Conservation (phyloP, 37 sponge, comb jelly and placozoan genomes). For the Spongilla lacustris region DNA sequence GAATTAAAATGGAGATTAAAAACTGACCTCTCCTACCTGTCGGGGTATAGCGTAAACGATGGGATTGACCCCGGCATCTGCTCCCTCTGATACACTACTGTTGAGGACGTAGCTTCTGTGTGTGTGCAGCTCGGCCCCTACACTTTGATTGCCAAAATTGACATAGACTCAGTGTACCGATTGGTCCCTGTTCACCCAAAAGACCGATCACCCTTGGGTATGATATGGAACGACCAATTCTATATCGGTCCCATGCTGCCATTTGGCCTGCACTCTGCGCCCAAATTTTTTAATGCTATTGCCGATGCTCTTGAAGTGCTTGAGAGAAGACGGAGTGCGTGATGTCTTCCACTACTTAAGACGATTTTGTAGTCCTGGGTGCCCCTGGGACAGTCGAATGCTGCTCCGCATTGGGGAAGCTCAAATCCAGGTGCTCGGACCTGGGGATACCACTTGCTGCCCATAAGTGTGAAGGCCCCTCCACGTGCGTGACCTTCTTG, state of each 20-base stretch:
- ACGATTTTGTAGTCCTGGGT: constrained; percentile 46
- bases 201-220: constrained; percentile 22
- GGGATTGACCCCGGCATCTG: constrained; percentile 1
- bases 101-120: neutral
- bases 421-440: neutral
- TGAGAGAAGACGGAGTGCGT: too few species aligned
- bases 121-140: neutral
- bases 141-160: constrained; percentile 7
- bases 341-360: too few species aligned
- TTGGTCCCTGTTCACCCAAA: too few species aligned
- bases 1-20: too few species aligned
- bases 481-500: constrained; percentile 32
- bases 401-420: neutral
- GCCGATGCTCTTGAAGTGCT: constrained; percentile 22
- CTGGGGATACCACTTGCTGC: constrained; percentile 53
- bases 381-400: constrained; percentile 18
- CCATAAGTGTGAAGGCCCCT: constrained; percentile 54
- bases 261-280: constrained; percentile 17
- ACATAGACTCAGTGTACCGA: constrained; percentile 12
- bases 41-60: too few species aligned
- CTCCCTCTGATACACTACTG: constrained; percentile 8
- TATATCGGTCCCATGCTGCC: too few species aligned
- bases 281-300: constrained; percentile 27
- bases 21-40: too few species aligned
- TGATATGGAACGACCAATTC: too few species aligned